Base-by-base conservation (phyloP, 2,888 invertebrate genomes). In the Thereva unica region DNA sequence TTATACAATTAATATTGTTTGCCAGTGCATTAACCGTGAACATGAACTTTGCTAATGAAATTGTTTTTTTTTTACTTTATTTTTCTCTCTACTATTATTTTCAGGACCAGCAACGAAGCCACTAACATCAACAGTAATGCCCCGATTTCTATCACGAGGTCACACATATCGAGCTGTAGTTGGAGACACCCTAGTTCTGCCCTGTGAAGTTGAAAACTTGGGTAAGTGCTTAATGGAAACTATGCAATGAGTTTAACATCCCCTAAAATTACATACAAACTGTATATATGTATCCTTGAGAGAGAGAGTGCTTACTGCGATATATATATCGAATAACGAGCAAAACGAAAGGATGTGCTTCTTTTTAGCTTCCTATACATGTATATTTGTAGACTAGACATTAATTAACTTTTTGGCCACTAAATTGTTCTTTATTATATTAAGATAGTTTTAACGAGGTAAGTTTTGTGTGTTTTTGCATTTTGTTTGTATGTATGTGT, bases 171-270 rank as follows among this genome's bases (percentile, higher is more conserved):
- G 90, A 67, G 89, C 89, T 0, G 89, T 91, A 12, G 88, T 89
- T 0, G 91, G 91, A 12, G 91, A 92, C 76, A 90, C 90, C 0
- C 82, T 92, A 42, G 85, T 89, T n/a, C 81, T 92, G 73, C 91
- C 91, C 8, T 92, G 92, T 74, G 89, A 91, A 81, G 90, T 91
- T 35, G 90, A 91, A 76, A 89, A 91, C 78, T 80, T 91, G 73
- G 91, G 91, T 91, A 80, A 86, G 86, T 77, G 42, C 44, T 67
- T 56, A 63, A 63, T 63, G 63, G 42, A 10, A n/a, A 42, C 42
- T 42, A 7, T 23, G 23, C 23, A 23, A 23, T 23, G 42, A 8
- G 7, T 42, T 42, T 42, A 42, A 8, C 42, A 42, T 42, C 7
- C 42, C 42, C 9, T 9, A 42, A 23, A 23, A 23, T 23, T 23